Percentiles rank a stretch among this genome's conserved stretches.
Evolutionary conservation across 2,888 invertebrate species (phyloP).

Genomic region (Ptychoptera contaminata): DNA sequence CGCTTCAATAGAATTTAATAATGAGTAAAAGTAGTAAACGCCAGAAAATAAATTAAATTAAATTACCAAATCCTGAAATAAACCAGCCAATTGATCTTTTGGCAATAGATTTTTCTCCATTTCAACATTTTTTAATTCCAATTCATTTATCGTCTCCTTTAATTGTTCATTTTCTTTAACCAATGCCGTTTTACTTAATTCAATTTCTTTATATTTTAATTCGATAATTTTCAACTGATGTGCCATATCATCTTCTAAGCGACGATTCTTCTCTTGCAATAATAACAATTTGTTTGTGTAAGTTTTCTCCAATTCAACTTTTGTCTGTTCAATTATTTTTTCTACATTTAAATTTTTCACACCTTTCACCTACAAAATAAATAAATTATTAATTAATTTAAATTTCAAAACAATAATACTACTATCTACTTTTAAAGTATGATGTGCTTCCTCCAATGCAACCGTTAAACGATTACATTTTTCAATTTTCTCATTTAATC

Average conservation of each 20-base stretch:
- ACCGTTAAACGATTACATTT: constrained; percentile 43
- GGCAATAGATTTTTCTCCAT: constrained; percentile 41
- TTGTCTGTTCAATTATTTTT: constrained; percentile 33
- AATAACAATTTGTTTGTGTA: constrained; percentile 42
- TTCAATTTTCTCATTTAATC: constrained; percentile 39
- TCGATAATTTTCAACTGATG: constrained; percentile 36
- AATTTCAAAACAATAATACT: too few relatives aligned
- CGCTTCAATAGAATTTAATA: constrained; percentile 24
- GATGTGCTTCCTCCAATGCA: constrained; percentile 32
- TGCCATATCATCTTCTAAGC: constrained; percentile 41
- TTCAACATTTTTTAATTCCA: constrained; percentile 23
- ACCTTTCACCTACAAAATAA: constrained; percentile 6
- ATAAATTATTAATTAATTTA: too few relatives aligned
- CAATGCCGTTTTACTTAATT: constrained; percentile 26
- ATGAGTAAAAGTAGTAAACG: constrained; percentile 17
- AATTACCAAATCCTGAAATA: constrained; percentile 47
- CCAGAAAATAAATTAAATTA: too few relatives aligned
- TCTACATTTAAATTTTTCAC: constrained; percentile 10
- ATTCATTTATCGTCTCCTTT: constrained; percentile 14
- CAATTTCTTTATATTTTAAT: constrained; percentile 33
- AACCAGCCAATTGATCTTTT: constrained; percentile 46
- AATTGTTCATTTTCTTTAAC: constrained; percentile 29
- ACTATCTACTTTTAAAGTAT: constrained; percentile 8
- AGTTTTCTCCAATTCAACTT: constrained; percentile 41
- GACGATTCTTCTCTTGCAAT: constrained; percentile 38